Evolutionary conservation across 1,140 invertebrate species (phyloP).

Genomic region (Leptinotarsa texana): DNA sequence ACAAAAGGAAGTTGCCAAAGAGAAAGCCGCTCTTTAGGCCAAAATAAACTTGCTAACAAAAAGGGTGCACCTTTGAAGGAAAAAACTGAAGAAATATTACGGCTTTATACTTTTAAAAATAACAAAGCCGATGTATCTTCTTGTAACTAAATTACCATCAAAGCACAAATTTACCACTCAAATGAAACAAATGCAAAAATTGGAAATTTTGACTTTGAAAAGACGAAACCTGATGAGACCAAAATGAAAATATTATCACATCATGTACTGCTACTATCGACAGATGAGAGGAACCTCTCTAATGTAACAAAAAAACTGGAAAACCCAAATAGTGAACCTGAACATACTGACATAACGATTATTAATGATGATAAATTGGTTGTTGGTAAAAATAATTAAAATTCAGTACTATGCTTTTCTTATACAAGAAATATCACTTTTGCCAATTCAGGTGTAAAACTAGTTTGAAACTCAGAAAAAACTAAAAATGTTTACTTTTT

Average conservation of each 20-base stretch:
- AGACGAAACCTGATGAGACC: background rate
- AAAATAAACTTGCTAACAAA: background rate
- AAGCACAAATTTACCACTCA: no score
- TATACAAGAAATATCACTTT: background rate
- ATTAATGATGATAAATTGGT: background rate
- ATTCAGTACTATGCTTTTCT: background rate
- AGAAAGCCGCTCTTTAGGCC: background rate
- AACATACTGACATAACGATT: background rate
- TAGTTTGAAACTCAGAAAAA: no score
- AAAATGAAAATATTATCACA: background rate
- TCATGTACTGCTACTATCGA: background rate
- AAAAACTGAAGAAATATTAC: background rate
- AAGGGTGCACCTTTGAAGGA: background rate
- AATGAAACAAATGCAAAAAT: background rate
- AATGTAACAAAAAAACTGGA: background rate
- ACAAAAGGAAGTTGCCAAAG: background rate
- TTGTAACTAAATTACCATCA: no score
- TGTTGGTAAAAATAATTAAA: background rate
- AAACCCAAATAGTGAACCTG: background rate
- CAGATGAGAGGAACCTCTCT: background rate
- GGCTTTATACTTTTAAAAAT: background rate
- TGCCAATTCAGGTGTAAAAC: background rate
- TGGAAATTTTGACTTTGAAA: background rate
- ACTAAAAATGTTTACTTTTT: no score
- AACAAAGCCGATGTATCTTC: background rate